Evolutionary conservation across 2,888 invertebrate genomes (phyloP).

Genomic region (Cheilosia scutellata): DNA sequence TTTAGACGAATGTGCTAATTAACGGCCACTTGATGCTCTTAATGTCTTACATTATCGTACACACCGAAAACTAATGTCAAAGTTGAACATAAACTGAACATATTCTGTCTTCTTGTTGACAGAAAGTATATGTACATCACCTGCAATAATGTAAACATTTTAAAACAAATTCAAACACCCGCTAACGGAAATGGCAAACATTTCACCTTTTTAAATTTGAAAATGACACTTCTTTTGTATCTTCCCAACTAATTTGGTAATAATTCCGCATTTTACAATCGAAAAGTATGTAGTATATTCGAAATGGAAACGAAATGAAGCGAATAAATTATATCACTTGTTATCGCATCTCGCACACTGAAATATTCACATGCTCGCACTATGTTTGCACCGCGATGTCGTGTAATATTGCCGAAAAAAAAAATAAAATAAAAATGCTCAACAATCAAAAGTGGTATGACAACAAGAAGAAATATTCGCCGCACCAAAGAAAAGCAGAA

Average conservation of each 20-base stretch:
- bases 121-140: background rate
- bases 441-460: constrained; percentile 18
- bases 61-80: background rate
- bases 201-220: background rate
- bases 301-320: constrained; percentile 51
- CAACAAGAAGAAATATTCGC: constrained; percentile 40
- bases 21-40: constrained; percentile 6
- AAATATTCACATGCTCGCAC: background rate
- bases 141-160: background rate
- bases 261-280: constrained; percentile 34
- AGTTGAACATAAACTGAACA: background rate
- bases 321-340: constrained; percentile 66
- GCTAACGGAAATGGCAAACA: constrained; percentile 25
- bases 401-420: constrained; percentile 57
- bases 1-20: constrained; percentile 36
- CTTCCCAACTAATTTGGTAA: constrained; percentile 30
- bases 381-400: constrained; percentile 38
- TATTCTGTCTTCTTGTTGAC: background rate
- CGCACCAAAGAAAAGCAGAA: constrained; percentile 6
- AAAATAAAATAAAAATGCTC: constrained; percentile 2
- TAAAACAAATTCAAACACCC: background rate
- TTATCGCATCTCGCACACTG: constrained; percentile 56
- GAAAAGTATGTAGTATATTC: constrained; percentile 18
- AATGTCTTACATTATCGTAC: no score
- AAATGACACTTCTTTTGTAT: constrained; percentile 3